Percentiles rank a stretch among this genome's conserved stretches.
Evolutionary conservation across 23 tunicate genomes (phyloP).

Genomic region (Oikopleura albicans): DNA sequence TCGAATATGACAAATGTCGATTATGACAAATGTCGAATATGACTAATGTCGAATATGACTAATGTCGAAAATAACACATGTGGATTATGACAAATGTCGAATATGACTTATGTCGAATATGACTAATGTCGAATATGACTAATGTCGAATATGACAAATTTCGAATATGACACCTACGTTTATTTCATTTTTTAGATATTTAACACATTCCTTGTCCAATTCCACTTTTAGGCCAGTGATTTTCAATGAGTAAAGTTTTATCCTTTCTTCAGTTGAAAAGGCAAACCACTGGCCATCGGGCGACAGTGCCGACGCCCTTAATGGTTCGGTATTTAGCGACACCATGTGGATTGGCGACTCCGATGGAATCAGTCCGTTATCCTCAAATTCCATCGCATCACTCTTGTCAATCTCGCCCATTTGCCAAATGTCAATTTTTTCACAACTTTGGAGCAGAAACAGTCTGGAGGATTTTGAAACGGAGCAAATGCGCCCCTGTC

Average conservation of each 20-base stretch:
- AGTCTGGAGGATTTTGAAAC: background rate
- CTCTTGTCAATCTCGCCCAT: background rate
- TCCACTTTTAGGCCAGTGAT: background rate
- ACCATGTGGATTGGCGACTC: background rate
- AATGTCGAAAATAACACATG: no score
- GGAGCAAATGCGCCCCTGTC: background rate
- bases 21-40: no score
- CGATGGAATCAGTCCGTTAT: background rate
- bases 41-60: no score
- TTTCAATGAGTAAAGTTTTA: background rate
- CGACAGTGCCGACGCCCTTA: background rate
- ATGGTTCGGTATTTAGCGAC: background rate
- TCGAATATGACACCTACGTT: no score
- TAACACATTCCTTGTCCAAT: background rate
- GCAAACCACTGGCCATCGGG: conserved; percentile 11
- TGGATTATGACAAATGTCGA: no score
- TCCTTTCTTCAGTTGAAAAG: background rate
- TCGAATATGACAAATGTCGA: no score
- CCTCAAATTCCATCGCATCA: background rate
- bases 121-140: no score
- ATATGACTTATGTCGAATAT: no score
- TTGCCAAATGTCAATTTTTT: background rate
- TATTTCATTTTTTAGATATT: no score
- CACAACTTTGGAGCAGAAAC: background rate
- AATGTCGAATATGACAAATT: no score